These are phyloP conservation scores for Drosophila pullipes DNA, from an alignment of 2,888 invertebrate genomes.

Conservation along the genomic window DNA sequence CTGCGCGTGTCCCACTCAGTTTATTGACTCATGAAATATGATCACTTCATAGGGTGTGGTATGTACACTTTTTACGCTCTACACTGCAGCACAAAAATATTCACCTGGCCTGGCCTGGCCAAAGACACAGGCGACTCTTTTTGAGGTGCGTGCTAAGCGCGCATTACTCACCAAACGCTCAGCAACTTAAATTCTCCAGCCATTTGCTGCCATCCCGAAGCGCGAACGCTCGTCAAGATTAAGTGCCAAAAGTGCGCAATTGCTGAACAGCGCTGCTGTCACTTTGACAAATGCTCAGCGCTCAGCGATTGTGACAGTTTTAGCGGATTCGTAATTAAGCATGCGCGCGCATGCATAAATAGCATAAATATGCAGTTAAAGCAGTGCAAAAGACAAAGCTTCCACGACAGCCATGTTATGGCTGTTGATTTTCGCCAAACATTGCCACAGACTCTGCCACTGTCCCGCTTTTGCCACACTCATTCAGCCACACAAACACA, in stretches of 20 bases:
- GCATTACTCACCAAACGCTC: slow-evolving; percentile 72
- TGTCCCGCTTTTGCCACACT: slow-evolving; percentile 30
- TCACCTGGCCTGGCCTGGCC: not conserved
- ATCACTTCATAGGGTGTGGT: slow-evolving; percentile 74
- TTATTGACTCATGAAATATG: slow-evolving; percentile 81
- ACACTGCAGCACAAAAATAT: not conserved
- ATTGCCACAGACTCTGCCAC: slow-evolving; percentile 17
- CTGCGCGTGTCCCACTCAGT: slow-evolving; percentile 61
- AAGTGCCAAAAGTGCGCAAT: slow-evolving; percentile 66
- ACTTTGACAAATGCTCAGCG: slow-evolving; percentile 79
- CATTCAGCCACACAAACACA: slow-evolving; percentile 33
- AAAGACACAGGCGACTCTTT: slow-evolving; percentile 23
- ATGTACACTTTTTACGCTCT: slow-evolving; percentile 4
- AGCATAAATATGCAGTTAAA: slow-evolving; percentile 56
- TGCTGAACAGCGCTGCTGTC: slow-evolving; percentile 67
- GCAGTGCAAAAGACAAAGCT: slow-evolving; percentile 36
- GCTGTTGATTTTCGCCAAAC: slow-evolving; percentile 44
- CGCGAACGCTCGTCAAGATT: slow-evolving; percentile 65
- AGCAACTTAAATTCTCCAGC: slow-evolving; percentile 59
- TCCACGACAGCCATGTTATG: slow-evolving; percentile 10
- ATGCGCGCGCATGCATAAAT: slow-evolving; percentile 81
- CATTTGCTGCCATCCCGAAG: slow-evolving; percentile 28
- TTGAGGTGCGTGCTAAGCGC: slow-evolving; percentile 73
- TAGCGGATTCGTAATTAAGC: slow-evolving; percentile 80
- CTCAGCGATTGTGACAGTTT: slow-evolving; percentile 81